These are phyloP conservation scores for Coregonus clupeaformis DNA, from an alignment of 2,113 vertebrate species.

Conservation along the genomic window DNA sequence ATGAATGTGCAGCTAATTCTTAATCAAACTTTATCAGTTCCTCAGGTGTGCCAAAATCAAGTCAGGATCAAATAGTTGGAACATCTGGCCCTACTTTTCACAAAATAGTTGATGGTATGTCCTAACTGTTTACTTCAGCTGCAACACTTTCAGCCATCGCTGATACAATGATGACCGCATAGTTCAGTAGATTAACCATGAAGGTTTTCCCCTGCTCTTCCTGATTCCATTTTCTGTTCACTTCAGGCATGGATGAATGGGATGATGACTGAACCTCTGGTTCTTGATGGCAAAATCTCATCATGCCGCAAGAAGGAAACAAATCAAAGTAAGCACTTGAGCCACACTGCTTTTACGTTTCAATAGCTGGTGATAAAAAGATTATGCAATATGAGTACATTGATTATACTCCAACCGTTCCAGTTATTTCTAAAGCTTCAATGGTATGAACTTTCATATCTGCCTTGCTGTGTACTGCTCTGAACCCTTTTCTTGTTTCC, in stretches of 20 bases:
- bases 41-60: neutral
- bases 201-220: constrained; percentile 20
- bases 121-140: neutral
- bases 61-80: neutral
- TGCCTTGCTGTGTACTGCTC: too few species aligned
- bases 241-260: too few species aligned
- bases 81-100: neutral
- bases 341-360: neutral
- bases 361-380: constrained; percentile 63
- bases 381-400: constrained; percentile 77
- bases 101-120: neutral
- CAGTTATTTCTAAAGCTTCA: constrained; percentile 68
- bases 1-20: neutral
- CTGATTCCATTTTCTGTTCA: too few species aligned
- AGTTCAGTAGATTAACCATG: constrained; percentile 72
- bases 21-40: neutral
- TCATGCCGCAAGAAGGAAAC: too few species aligned
- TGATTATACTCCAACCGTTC: constrained; percentile 80
- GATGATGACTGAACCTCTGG: too few species aligned
- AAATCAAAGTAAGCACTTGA: neutral
- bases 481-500: too few species aligned
- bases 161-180: constrained; percentile 62
- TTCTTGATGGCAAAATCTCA: too few species aligned
- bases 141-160: neutral
- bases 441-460: too few species aligned